phyloP scores from a whole-genome alignment of 2,113 vertebrate species.

The Trichechus manatus region DNA sequence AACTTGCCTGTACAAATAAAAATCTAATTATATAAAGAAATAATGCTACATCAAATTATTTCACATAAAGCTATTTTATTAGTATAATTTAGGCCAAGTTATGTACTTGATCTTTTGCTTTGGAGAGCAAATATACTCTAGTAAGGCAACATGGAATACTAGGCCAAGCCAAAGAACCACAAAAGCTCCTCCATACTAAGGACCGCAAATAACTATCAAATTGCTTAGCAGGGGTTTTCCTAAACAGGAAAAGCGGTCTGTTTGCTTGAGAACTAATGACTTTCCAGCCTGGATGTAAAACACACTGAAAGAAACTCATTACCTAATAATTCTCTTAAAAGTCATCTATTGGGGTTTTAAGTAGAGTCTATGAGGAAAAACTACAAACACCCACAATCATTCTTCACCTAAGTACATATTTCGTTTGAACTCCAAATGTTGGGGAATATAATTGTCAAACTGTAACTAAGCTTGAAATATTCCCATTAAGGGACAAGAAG shows the following conservation, averaged over 20 bases:
- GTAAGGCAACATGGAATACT: background rate
- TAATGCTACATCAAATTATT: background rate
- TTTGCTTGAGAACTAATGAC: background rate
- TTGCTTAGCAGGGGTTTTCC: background rate
- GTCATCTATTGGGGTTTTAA: slow-evolving; percentile 4
- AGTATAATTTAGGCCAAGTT: slow-evolving; percentile 4
- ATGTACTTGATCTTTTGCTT: background rate
- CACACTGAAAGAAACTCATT: slow-evolving; percentile 25
- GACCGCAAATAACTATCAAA: background rate
- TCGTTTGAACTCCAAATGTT: slow-evolving; percentile 18
- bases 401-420: background rate
- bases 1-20: slow-evolving; percentile 39
- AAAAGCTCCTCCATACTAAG: background rate
- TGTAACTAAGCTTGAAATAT: background rate
- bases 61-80: background rate
- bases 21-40: slow-evolving; percentile 38
- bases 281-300: background rate
- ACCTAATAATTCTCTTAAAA: slow-evolving; percentile 52
- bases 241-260: slow-evolving; percentile 8
- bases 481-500: background rate
- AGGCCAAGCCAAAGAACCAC: background rate
- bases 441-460: background rate
- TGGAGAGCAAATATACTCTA: background rate
- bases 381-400: background rate
- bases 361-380: background rate